These are phyloP conservation scores for Meloidogyne hapla DNA, from an alignment of 1,140 invertebrate genomes.

Conservation along the genomic window DNA sequence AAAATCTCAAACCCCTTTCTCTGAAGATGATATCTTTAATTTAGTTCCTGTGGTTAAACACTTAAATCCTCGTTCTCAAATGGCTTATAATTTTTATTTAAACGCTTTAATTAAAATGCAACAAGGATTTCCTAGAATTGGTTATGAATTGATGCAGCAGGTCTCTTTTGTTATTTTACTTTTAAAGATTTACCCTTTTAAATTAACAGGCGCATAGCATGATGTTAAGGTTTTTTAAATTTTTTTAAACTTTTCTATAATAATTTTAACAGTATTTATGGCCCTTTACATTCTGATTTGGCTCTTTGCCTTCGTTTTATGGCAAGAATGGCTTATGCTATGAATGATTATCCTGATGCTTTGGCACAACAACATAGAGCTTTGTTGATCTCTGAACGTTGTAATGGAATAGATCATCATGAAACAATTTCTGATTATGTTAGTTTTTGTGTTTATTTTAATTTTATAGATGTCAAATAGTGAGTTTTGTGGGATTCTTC, in stretches of 20 bases:
- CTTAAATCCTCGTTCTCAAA: constrained; percentile 36
- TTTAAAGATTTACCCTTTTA: neutral
- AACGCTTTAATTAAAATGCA: constrained; percentile 39
- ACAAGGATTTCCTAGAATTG: constrained; percentile 35
- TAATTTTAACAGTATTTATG: constrained; percentile 31
- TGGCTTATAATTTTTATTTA: constrained; percentile 38
- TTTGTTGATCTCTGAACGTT: constrained; percentile 34
- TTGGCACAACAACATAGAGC: constrained; percentile 39
- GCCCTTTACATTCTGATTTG: constrained; percentile 38
- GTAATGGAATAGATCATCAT: constrained; percentile 41
- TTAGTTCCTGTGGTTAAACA: constrained; percentile 37
- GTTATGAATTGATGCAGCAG: constrained; percentile 37
- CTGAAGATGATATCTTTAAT: constrained; percentile 36
- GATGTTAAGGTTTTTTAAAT: constrained; percentile 24
- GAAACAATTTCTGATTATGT: constrained; percentile 43
- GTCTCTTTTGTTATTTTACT: constrained; percentile 14
- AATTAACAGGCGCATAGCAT: constrained; percentile 29
- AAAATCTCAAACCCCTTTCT: constrained; percentile 30
- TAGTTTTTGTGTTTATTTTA: constrained; percentile 21
- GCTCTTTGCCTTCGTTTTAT: constrained; percentile 43
- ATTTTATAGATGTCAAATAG: too few relatives aligned
- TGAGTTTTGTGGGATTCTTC: too few relatives aligned
- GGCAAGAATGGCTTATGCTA: constrained; percentile 37
- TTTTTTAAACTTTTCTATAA: neutral
- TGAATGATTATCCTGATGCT: constrained; percentile 31